Evolutionary conservation across 2,888 invertebrate genomes (phyloP), one percentile per base, ranked within the genome.

Genomic region (Cartodere bifasciata): DNA sequence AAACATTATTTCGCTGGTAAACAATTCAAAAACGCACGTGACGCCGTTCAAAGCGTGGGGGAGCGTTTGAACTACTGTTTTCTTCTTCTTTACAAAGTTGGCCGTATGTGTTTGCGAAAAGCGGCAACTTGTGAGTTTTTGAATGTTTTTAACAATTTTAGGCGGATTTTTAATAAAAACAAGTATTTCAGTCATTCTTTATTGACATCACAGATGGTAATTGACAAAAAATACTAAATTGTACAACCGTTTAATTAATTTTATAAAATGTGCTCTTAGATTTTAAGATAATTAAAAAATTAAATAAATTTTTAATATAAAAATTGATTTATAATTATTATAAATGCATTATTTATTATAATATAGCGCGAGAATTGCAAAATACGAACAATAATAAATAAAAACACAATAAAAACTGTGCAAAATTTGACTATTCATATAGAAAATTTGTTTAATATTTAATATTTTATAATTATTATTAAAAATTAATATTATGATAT

Each of bases 201-300:
- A 54, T 55, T 53, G 50, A 56, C 56, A 56, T 56, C 56, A 56
- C 56, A 56, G 56, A 49, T 54, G 53, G 50, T 46, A 56, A 56
- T 56, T 56, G 56, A 56, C 56, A 55, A 50, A 55, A 52, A 55
- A 55, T 53, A 50, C 52, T 53, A 52, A 52, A 48, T 44, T 41
- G n/a, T n/a, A 27, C 27, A 27, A 33, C 17, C 25, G 27, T 46
- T 49, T 52, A 53, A 50, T 53, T 53, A 48, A 45, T 49, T 39
- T 44, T 42, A 42, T 44, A 43, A 44, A 41, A 41, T 38, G 44
- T 35, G 41, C 41, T 36, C 39, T 37, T 40, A 36, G 31, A 35
- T 20, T n/a, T n/a, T n/a, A 22, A 16, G 16, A 15, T 14, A 23
- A 23, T 36, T 38, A 33, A 35, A 35, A 32, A 25, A 35, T 37